These are phyloP conservation scores for Thaleichthys pacificus DNA, from an alignment of 2,797 vertebrate genomes.

Conservation along the genomic window DNA sequence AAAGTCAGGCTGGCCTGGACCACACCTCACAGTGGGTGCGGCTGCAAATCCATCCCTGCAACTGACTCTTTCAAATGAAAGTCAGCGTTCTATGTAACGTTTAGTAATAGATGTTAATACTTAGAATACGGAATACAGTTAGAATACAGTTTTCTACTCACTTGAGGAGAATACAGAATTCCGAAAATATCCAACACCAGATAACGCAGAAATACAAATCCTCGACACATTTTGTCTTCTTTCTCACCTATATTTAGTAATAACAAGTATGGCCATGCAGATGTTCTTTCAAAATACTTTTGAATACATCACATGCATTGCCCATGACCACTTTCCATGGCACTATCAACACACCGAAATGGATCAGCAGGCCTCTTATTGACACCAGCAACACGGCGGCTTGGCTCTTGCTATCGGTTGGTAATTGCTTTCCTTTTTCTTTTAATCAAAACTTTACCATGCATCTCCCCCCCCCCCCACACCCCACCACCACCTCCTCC, in stretches of 20 bases:
- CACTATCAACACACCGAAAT: constrained; percentile 78
- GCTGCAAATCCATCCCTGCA: background rate
- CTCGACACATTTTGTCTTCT: background rate
- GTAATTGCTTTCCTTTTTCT: constrained; percentile 80
- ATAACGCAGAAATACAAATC: too few species aligned
- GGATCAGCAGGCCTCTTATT: constrained; percentile 81
- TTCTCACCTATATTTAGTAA: constrained; percentile 60
- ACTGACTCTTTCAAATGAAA: background rate
- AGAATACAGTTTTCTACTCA: too few species aligned
- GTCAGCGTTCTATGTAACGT: background rate
- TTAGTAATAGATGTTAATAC: background rate
- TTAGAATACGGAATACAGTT: too few species aligned
- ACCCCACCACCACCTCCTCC: constrained; percentile 52
- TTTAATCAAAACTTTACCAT: constrained; percentile 74
- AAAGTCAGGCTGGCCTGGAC: constrained; percentile 1
- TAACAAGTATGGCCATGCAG: constrained; percentile 79
- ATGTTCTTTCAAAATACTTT: constrained; percentile 82
- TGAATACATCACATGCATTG: constrained; percentile 86
- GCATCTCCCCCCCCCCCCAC: constrained; percentile 24
- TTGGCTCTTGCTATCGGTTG: constrained; percentile 67
- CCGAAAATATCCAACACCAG: too few species aligned
- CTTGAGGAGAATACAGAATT: too few species aligned
- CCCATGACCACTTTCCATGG: constrained; percentile 85
- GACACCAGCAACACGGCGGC: constrained; percentile 77
- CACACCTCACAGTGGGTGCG: background rate